Conservation (phyloP, 2,888 invertebrate genomes). For the Conistra vaccinii region DNA sequence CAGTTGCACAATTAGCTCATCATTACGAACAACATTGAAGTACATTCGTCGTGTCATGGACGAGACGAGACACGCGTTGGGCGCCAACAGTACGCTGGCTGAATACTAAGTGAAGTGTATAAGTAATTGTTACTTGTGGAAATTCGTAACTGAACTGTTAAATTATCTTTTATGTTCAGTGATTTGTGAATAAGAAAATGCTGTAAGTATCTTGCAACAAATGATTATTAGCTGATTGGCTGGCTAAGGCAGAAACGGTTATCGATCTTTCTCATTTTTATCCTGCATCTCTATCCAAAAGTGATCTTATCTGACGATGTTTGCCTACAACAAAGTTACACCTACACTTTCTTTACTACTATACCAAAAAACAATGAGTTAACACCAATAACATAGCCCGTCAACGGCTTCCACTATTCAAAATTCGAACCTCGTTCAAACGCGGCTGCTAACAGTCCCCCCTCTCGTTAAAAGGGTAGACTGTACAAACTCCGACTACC, state of each 20-base stretch:
- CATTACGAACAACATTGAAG: constrained; percentile 25
- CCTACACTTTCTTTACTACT: not conserved
- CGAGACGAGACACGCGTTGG: constrained; percentile 42
- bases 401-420: constrained; percentile 19
- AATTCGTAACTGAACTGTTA: not conserved
- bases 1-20: constrained; percentile 36
- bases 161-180: not conserved
- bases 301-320: not conserved
- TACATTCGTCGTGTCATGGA: constrained; percentile 44
- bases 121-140: constrained; percentile 14
- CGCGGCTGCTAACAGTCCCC: constrained; percentile 44
- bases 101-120: constrained; percentile 42
- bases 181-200: not conserved
- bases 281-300: not conserved
- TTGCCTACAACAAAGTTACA: not conserved
- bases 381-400: not conserved
- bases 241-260: not conserved
- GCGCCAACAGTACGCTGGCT: constrained; percentile 40
- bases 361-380: constrained; percentile 7
- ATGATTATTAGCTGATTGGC: not conserved
- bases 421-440: constrained; percentile 54
- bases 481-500: constrained; percentile 60
- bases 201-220: not conserved
- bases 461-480: constrained; percentile 60
- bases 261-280: not conserved